Conservation (phyloP, 2,888 invertebrate species). For the Mythimna lalbum region DNA sequence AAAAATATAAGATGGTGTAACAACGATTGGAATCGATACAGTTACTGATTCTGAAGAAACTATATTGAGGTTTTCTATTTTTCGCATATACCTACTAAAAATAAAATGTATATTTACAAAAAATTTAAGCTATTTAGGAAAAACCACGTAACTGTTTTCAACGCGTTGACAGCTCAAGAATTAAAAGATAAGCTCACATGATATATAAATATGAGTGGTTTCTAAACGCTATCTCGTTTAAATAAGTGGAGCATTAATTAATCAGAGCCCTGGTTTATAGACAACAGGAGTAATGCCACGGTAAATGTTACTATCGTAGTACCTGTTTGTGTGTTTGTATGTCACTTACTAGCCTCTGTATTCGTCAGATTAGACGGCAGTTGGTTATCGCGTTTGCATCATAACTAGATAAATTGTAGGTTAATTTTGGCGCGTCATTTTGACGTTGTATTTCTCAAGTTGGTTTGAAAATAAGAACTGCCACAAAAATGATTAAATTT, state of each 20-base stretch:
- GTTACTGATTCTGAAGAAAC: too few species aligned
- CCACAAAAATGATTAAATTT: background rate
- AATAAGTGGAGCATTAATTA: constrained; percentile 88
- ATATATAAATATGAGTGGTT: constrained; percentile 86
- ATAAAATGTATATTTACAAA: background rate
- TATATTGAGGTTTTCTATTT: too few species aligned
- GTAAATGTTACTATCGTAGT: constrained; percentile 86
- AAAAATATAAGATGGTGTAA: too few species aligned
- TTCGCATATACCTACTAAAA: too few species aligned
- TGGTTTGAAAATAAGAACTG: background rate
- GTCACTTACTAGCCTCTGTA: constrained; percentile 79
- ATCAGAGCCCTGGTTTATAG: constrained; percentile 84
- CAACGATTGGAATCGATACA: too few species aligned
- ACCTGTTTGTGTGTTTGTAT: constrained; percentile 77
- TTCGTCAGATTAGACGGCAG: constrained; percentile 68
- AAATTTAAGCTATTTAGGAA: constrained; percentile 62
- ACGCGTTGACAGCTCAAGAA: constrained; percentile 86
- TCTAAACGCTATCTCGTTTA: constrained; percentile 85
- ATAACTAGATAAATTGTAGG: constrained; percentile 39
- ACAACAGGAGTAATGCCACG: constrained; percentile 85
- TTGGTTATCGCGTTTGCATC: constrained; percentile 58
- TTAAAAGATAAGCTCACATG: constrained; percentile 89
- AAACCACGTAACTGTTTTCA: constrained; percentile 71
- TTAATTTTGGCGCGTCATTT: constrained; percentile 28
- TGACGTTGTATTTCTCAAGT: constrained; percentile 3